phyloP scores from a whole-genome alignment of 2,888 invertebrate genomes.

The Xylocampa areola region DNA sequence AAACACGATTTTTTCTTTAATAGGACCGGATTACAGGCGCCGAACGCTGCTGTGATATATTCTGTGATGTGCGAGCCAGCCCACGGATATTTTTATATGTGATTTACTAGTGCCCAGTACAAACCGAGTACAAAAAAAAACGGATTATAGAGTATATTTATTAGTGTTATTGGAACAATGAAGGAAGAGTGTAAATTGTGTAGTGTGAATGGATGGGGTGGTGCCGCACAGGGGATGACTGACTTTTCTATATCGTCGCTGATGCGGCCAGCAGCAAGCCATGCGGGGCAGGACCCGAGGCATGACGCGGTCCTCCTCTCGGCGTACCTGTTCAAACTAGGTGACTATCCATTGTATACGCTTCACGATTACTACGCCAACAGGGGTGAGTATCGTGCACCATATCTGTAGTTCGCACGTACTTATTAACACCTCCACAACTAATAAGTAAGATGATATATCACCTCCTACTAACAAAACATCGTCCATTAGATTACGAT shows the following conservation, averaged over 20 bases:
- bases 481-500: slow-evolving; percentile 34
- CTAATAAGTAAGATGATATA: slow-evolving; percentile 64
- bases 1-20: slow-evolving; percentile 39
- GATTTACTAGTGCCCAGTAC: slow-evolving; percentile 89
- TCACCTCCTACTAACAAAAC: slow-evolving; percentile 56
- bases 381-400: slow-evolving; percentile 86
- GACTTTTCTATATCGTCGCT: slow-evolving; percentile 87
- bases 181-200: slow-evolving; percentile 89
- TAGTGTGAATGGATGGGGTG: slow-evolving; percentile 85
- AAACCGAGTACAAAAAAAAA: slow-evolving; percentile 90
- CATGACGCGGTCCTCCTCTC: slow-evolving; percentile 86
- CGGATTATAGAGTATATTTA: slow-evolving; percentile 75
- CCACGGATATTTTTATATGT: slow-evolving; percentile 89
- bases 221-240: slow-evolving; percentile 75
- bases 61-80: slow-evolving; percentile 87
- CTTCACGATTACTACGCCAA: slow-evolving; percentile 82
- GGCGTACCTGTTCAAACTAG: slow-evolving; percentile 89
- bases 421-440: slow-evolving; percentile 60
- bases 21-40: slow-evolving; percentile 74
- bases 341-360: slow-evolving; percentile 88
- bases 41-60: slow-evolving; percentile 87
- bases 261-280: slow-evolving; percentile 84
- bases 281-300: slow-evolving; percentile 77
- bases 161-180: slow-evolving; percentile 80
- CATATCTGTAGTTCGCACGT: slow-evolving; percentile 68